Conservation (phyloP, 2,797 vertebrate species). For the Taeniopygia guttata region DNA sequence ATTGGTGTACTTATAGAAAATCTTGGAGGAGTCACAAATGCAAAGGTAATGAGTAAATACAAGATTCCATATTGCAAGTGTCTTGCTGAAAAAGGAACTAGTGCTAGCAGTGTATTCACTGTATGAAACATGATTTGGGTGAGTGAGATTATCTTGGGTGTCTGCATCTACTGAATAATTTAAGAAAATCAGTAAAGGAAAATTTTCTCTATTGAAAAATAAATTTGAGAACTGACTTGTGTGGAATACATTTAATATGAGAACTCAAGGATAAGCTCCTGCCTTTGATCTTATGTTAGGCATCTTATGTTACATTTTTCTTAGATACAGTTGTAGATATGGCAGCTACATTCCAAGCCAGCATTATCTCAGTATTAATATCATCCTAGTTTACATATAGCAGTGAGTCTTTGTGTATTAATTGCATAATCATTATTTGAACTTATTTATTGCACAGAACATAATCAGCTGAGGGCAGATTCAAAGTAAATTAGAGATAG, state of each 20-base stretch:
- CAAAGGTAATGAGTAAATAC: neutral
- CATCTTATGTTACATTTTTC: neutral
- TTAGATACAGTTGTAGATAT: neutral
- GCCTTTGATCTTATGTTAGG: neutral
- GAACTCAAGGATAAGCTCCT: neutral
- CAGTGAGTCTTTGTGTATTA: neutral
- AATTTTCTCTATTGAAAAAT: neutral
- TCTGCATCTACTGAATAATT: neutral
- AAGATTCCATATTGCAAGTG: neutral
- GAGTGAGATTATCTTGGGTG: neutral
- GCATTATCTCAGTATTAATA: neutral
- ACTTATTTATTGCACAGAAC: neutral
- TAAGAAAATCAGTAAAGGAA: neutral
- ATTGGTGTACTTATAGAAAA: neutral
- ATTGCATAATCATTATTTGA: neutral
- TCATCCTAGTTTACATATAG: neutral
- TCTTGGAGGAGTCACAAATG: neutral
- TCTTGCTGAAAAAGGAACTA: neutral
- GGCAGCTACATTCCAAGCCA: neutral
- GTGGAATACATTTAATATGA: neutral
- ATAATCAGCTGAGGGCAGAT: neutral
- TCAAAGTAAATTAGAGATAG: neutral
- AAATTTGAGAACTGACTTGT: neutral
- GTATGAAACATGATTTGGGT: neutral
- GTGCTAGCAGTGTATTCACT: neutral